These are phyloP conservation scores for Antennarius maculatus DNA, from an alignment of 2,797 vertebrate genomes.

Conservation along the genomic window DNA sequence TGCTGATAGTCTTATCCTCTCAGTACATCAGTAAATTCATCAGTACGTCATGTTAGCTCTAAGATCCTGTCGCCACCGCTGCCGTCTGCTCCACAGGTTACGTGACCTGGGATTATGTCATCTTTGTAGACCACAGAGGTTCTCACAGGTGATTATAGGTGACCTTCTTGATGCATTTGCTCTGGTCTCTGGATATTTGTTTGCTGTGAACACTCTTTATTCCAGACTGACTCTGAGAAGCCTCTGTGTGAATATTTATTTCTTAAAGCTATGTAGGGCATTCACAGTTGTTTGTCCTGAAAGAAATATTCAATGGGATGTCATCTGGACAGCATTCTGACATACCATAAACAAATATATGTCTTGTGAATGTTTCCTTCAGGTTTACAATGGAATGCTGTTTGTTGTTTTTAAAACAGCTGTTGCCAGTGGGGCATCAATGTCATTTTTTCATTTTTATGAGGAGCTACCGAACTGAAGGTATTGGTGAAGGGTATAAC, in stretches of 20 bases:
- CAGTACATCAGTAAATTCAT: constrained; percentile 35
- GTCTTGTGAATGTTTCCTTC: constrained; percentile 43
- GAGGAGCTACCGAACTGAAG: constrained; percentile 25
- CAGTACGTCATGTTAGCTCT: constrained; percentile 51
- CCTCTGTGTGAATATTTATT: constrained; percentile 65
- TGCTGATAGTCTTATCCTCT: constrained; percentile 28
- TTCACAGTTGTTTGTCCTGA: constrained; percentile 34
- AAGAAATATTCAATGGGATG: constrained; percentile 35
- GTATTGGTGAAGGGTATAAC: constrained; percentile 45
- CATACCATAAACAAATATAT: constrained; percentile 16
- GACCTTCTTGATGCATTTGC: constrained; percentile 61
- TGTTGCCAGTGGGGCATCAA: constrained; percentile 51
- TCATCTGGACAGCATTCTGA: constrained; percentile 17
- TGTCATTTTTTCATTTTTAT: constrained; percentile 29
- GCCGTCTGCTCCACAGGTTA: constrained; percentile 82
- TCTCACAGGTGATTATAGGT: constrained; percentile 83
- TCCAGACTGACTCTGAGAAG: constrained; percentile 45
- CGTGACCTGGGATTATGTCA: constrained; percentile 74
- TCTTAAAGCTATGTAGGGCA: constrained; percentile 57
- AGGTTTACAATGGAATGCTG: constrained; percentile 38
- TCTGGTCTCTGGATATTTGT: constrained; percentile 68
- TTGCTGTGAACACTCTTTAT: constrained; percentile 64
- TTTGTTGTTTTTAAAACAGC: constrained; percentile 58
- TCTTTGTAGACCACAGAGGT: constrained; percentile 78
- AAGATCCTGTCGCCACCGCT: constrained; percentile 72